Evolutionary conservation across 2,888 invertebrate genomes (phyloP), one percentile per base, ranked within the genome.

Genomic region (Rotaria macrura): DNA sequence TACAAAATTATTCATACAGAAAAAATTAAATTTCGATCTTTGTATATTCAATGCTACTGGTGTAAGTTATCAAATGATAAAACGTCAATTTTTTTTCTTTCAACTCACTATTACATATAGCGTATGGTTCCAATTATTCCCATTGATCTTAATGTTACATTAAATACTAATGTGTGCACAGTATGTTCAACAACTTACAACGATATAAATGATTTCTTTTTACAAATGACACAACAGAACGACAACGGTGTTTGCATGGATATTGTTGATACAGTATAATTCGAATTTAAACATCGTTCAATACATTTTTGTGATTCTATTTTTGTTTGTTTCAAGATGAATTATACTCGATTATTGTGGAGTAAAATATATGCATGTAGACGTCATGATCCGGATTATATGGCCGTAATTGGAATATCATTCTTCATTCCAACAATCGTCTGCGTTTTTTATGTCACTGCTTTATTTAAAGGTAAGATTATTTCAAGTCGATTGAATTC

Each of bases 341-440:
- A 79, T n/a, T 79, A 79, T n/a, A 79, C 79, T 1, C 79, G 79
- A 43, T 43, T 79, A n/a, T n/a, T 79, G 17, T 79, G 79, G 79
- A 79, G 79, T 79, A 79, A 79, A 79, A 40, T 43, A 25, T 79
- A 43, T 79, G 79, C n/a, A 43, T 79, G 79, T 43, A 40, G 14
- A 79, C 38, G 79, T 20, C 79, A 79, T 43, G 79, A 79, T 79
- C 79, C 79, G 12, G 79, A 79, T 79, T 79, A 79, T 79, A 43
- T 79, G 43, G 79, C 79, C 10, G 43, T 79, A 25, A n/a, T 79
- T 10, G 79, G 79, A 25, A 79, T 79, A 43, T 79, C 79, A 43
- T 40, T 79, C 10, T 79, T 79, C n/a, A 79, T 79, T 43, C 79
- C 79, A 43, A 79, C 79, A 14, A 23, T 79, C 43, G 40, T 43